These are phyloP conservation scores for Myopa tessellatipennis DNA, from an alignment of 2,888 invertebrate species.

Conservation along the genomic window DNA sequence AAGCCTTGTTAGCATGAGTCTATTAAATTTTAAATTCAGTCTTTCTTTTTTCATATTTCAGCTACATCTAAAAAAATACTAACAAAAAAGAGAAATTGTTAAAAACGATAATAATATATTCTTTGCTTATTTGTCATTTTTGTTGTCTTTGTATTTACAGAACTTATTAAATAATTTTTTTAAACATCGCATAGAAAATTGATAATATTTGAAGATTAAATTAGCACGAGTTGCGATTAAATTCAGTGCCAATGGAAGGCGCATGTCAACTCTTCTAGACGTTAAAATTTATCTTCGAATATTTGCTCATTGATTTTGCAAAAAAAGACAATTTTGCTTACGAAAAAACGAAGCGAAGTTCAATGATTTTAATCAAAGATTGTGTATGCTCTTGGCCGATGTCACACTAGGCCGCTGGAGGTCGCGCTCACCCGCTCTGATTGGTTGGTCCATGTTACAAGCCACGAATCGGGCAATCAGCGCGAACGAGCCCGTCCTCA, in stretches of 20 bases:
- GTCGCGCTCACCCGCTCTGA: too few relatives aligned
- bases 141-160: background rate
- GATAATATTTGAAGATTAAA: constrained; percentile 43
- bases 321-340: too few relatives aligned
- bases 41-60: background rate
- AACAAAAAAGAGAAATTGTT: background rate
- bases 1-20: constrained; percentile 59
- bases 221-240: constrained; percentile 33
- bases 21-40: constrained; percentile 16
- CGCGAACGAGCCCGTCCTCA: too few relatives aligned
- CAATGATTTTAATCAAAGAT: too few relatives aligned
- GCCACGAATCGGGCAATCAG: too few relatives aligned
- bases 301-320: too few relatives aligned
- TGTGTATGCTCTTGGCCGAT: too few relatives aligned
- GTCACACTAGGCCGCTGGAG: too few relatives aligned
- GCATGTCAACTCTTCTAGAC: constrained; percentile 42
- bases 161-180: constrained; percentile 16
- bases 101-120: background rate
- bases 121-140: constrained; percentile 4
- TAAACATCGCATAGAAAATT: constrained; percentile 3
- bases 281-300: background rate
- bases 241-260: constrained; percentile 32
- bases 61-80: background rate
- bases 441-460: too few relatives aligned
- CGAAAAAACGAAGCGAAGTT: too few relatives aligned